phyloP scores from a whole-genome alignment of 2,888 invertebrate species.

The Camponotus fellah region DNA sequence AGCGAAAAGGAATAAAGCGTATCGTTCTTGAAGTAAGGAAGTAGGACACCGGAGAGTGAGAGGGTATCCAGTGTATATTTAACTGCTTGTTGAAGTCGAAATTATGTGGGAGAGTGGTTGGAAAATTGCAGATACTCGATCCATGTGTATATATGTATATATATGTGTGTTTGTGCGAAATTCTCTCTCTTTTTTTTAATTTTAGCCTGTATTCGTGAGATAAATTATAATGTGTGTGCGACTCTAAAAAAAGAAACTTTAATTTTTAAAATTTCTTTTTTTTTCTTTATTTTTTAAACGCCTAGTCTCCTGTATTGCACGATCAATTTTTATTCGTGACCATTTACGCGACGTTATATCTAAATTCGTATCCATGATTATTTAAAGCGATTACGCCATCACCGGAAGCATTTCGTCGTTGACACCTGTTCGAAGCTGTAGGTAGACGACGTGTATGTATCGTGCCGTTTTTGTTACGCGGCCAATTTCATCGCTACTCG shows the following conservation, averaged over 20 bases:
- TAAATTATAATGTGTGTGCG: not conserved
- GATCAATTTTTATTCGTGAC: slow-evolving; percentile 1
- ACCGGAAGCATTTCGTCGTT: slow-evolving; percentile 58
- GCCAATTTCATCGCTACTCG: slow-evolving; percentile 68
- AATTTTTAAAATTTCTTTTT: not conserved
- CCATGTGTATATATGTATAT: not conserved
- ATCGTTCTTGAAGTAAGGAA: slow-evolving; percentile 71
- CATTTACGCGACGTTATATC: not conserved
- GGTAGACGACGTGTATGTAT: slow-evolving; percentile 38
- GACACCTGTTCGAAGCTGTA: slow-evolving; percentile 71
- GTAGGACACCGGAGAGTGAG: slow-evolving; percentile 81
- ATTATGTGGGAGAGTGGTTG: slow-evolving; percentile 65
- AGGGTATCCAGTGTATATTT: slow-evolving; percentile 76
- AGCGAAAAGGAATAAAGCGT: slow-evolving; percentile 43
- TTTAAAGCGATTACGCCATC: slow-evolving; percentile 61
- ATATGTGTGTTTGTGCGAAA: not conserved
- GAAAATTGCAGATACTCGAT: slow-evolving; percentile 62
- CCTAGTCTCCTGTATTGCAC: not conserved
- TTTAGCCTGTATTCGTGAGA: not conserved
- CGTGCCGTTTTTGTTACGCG: slow-evolving; percentile 44
- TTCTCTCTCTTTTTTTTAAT: slow-evolving; percentile 34
- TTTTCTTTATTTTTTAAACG: not conserved
- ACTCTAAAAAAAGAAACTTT: not conserved
- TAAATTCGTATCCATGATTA: slow-evolving; percentile 41
- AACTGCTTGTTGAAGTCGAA: slow-evolving; percentile 75